A percentile compares a stretch with the other conserved stretches of the same genome.
phyloP scores from a whole-genome alignment of 2,113 vertebrate species.

The Ceyx melanurus region DNA sequence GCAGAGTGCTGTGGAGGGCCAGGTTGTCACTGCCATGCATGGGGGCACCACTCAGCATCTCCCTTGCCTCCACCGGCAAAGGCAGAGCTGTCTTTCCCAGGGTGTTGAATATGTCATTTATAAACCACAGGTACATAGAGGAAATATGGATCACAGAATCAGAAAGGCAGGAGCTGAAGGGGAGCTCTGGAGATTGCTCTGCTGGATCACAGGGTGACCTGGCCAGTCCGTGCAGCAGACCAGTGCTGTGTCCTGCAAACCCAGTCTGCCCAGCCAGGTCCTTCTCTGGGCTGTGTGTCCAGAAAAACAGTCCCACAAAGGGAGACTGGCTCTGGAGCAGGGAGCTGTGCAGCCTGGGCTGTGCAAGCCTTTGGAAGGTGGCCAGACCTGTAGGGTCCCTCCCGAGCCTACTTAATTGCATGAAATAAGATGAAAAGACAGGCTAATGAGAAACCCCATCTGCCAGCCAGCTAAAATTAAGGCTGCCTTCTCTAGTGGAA shows the following conservation, averaged over 20 bases:
- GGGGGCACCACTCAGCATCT: rapidly evolving
- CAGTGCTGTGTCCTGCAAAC: not conserved
- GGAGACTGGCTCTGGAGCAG: rapidly evolving
- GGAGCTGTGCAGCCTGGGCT: rapidly evolving
- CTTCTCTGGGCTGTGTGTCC: rapidly evolving
- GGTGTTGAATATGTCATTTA: rapidly evolving
- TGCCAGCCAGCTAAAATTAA: conserved; percentile 52
- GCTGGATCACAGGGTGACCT: not conserved
- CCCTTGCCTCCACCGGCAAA: not conserved
- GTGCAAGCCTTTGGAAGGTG: not conserved
- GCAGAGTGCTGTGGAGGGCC: not conserved
- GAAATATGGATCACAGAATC: rapidly evolving
- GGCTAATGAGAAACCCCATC: conserved; percentile 63
- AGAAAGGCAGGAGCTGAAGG: no score
- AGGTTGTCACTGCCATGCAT: rapidly evolving
- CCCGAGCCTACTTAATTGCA: conserved; percentile 49
- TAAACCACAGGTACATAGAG: rapidly evolving
- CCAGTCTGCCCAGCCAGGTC: rapidly evolving
- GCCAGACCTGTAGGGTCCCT: not conserved
- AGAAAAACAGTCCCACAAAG: not conserved
- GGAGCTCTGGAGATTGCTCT: not conserved
- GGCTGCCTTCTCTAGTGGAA: conserved; percentile 10
- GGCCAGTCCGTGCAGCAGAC: rapidly evolving
- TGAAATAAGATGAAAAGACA: conserved; percentile 56
- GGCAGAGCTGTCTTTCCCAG: not conserved